phyloP scores from a whole-genome alignment of 2,113 vertebrate species.

The Pseudopipra pipra region DNA sequence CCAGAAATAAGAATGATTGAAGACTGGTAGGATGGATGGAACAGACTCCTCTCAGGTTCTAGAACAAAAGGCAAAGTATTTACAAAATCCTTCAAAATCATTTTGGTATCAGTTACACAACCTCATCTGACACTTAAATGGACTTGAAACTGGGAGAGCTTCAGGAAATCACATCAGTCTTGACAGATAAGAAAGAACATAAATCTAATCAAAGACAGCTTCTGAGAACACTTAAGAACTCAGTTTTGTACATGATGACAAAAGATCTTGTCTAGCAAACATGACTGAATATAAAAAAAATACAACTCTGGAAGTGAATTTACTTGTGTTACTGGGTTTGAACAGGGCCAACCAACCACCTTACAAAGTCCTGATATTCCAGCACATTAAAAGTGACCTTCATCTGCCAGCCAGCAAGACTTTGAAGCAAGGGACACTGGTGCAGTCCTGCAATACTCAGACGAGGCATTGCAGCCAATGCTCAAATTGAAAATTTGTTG shows the following conservation, averaged over 20 bases:
- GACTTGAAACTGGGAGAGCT: background rate
- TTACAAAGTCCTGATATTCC: background rate
- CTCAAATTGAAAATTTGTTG: background rate
- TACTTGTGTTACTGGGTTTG: background rate
- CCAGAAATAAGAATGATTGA: slow-evolving; percentile 23
- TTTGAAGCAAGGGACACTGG: background rate
- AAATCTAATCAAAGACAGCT: background rate
- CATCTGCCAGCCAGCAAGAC: background rate
- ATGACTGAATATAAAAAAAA: background rate
- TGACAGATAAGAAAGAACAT: background rate
- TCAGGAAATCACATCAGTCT: background rate
- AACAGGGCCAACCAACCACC: background rate
- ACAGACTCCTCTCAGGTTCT: background rate
- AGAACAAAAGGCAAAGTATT: background rate
- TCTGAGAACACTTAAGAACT: background rate
- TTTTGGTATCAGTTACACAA: background rate
- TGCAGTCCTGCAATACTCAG: background rate
- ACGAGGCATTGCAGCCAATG: background rate
- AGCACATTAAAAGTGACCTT: background rate
- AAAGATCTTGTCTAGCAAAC: background rate
- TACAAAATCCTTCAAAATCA: background rate
- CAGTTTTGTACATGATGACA: background rate
- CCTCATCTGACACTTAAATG: background rate
- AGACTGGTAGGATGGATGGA: background rate
- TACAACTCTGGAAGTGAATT: background rate